These are phyloP conservation scores for Labrus mixtus DNA, from an alignment of 2,113 vertebrate genomes.

Conservation along the genomic window DNA sequence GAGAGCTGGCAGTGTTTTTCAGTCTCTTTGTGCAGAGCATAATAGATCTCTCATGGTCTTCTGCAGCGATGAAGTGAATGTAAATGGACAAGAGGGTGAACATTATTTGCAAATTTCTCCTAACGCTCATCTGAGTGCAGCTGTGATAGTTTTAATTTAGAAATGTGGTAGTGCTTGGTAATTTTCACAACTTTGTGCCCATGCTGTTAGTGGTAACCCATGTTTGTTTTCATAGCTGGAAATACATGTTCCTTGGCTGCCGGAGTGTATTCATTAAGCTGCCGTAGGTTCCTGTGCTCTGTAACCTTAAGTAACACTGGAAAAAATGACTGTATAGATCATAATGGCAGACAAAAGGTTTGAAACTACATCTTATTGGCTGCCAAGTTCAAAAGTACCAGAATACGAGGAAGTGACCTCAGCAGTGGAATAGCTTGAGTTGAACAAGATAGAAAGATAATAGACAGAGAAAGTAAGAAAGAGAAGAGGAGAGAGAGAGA, in stretches of 20 bases:
- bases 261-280: slow-evolving; percentile 63
- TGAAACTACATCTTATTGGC: slow-evolving; percentile 60
- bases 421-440: slow-evolving; percentile 67
- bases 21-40: slow-evolving; percentile 26
- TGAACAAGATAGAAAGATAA: slow-evolving; percentile 14
- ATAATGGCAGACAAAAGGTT: slow-evolving; percentile 55
- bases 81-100: slow-evolving; percentile 21
- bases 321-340: slow-evolving; percentile 54
- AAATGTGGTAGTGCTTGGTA: slow-evolving; percentile 15
- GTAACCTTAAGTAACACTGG: slow-evolving; percentile 41
- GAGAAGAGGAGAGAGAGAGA: slow-evolving; percentile 32
- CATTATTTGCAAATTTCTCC: slow-evolving; percentile 6
- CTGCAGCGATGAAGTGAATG: slow-evolving; percentile 17
- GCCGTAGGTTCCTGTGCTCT: slow-evolving; percentile 66
- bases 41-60: slow-evolving; percentile 36
- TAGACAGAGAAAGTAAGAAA: slow-evolving; percentile 9
- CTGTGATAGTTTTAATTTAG: slow-evolving; percentile 21
- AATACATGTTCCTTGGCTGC: slow-evolving; percentile 44
- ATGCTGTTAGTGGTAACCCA: slow-evolving; percentile 28
- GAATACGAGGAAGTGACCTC: slow-evolving; percentile 76
- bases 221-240: slow-evolving; percentile 46
- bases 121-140: slow-evolving; percentile 42
- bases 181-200: slow-evolving; percentile 45
- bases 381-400: slow-evolving; percentile 66
- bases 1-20: slow-evolving; percentile 73